Base-by-base conservation (phyloP, 2,888 invertebrate species). In the Heliconius cydno region DNA sequence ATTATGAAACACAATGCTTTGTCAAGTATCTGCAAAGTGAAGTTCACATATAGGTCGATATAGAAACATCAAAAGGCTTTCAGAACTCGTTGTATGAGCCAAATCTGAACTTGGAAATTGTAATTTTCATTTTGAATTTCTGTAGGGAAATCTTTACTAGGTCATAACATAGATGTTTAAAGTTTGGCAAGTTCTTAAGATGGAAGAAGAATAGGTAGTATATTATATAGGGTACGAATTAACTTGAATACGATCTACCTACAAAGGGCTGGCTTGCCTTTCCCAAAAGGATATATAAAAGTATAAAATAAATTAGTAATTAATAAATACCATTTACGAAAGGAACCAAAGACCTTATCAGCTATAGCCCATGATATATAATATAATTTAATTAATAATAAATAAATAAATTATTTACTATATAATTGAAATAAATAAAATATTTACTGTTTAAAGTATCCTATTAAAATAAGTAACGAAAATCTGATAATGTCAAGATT, bases 61-160 rank as follows among this genome's bases (percentile, higher is more conserved):
- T 19, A 73, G 57, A 73, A 73, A 73, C 73, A 73, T 38, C 34
- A 73, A 73, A 60, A 73, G n/a, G n/a, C 60, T 73, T 73, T 73
- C 28, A 38, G 15, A 73, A 25, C n/a, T n/a, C 60, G 38, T 72
- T 57, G 57, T 73, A 5, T 38, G 57, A 60, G 60, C 1, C n/a
- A 34, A 57, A 73, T 46, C 25, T 60, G 34, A 73, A 38, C 73
- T 73, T 60, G 60, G 15, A 34, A 60, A 60, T 73, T 60, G n/a
- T 60, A 60, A 60, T n/a, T 34, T 60, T 73, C n/a, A 34, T 60
- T 38, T 73, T n/a, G 60, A 60, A 38, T 73, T 38, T 60, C 25
- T 60, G 13, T 73, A n/a, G 34, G n/a, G 22, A 30, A 72, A 22
- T 28, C 28, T 52, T 57, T 57, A 13, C 30, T 72, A 57, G 30